A percentile compares a stretch with the other conserved stretches of the same genome.
These are phyloP conservation scores for Busseola fusca DNA, from an alignment of 2,888 invertebrate species.

Conservation along the genomic window DNA sequence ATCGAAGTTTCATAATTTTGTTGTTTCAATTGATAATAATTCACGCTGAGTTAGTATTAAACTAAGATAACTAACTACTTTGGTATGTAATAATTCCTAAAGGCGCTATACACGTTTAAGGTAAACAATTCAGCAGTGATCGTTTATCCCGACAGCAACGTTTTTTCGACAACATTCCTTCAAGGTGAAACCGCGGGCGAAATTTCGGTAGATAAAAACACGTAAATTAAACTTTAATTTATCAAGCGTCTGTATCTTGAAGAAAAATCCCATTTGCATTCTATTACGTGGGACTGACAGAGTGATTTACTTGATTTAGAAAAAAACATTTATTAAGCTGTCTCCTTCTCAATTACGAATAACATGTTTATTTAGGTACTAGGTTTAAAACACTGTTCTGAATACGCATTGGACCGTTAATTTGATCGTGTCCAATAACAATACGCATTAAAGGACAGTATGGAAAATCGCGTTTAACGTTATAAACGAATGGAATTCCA, in stretches of 20 bases:
- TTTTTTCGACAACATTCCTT: slow-evolving; percentile 48
- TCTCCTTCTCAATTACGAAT: slow-evolving; percentile 49
- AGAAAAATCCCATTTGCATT: slow-evolving; percentile 68
- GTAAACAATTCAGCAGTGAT: slow-evolving; percentile 30
- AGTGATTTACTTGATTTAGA: slow-evolving; percentile 65
- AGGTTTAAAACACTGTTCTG: slow-evolving; percentile 47
- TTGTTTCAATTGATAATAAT: slow-evolving; percentile 12
- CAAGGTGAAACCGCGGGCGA: slow-evolving; percentile 41
- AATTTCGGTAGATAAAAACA: slow-evolving; percentile 42
- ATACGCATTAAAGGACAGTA: slow-evolving; percentile 56
- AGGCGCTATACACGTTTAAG: background rate
- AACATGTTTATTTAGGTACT: slow-evolving; percentile 48
- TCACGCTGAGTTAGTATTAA: background rate
- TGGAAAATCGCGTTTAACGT: slow-evolving; percentile 55
- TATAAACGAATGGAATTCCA: slow-evolving; percentile 54
- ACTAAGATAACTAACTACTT: background rate
- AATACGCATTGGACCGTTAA: slow-evolving; percentile 51
- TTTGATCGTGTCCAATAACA: slow-evolving; percentile 57
- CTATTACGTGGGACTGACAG: slow-evolving; percentile 69
- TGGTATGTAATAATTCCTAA: background rate
- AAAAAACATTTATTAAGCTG: slow-evolving; percentile 65
- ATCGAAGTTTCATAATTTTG: slow-evolving; percentile 8
- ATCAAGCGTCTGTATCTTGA: slow-evolving; percentile 62
- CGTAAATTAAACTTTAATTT: slow-evolving; percentile 62
- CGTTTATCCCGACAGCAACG: slow-evolving; percentile 25